A percentile compares a stretch with the other conserved stretches of the same genome.
phyloP scores from a whole-genome alignment of 2,797 vertebrate genomes.

The Girardinus metallicus region DNA sequence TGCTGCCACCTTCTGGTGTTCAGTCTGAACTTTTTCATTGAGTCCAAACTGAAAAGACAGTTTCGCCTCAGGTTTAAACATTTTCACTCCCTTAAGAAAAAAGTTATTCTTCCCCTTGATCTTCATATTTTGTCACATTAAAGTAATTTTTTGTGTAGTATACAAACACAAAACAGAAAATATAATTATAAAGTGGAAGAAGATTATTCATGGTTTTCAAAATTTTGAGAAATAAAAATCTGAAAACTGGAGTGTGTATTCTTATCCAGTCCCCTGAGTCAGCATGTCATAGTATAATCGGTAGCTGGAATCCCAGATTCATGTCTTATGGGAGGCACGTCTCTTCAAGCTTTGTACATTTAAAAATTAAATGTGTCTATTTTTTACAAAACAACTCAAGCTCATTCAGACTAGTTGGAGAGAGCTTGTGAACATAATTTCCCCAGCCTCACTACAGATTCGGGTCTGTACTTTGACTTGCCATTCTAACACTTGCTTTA shows the following conservation, averaged over 20 bases:
- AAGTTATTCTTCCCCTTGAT: too few relatives aligned
- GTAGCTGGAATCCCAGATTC: not conserved
- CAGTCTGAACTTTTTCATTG: not conserved
- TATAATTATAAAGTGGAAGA: not conserved
- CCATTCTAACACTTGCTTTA: not conserved
- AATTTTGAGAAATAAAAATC: not conserved
- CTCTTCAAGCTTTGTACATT: not conserved
- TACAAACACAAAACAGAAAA: not conserved
- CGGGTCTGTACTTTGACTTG: not conserved
- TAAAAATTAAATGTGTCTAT: not conserved
- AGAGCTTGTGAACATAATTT: not conserved
- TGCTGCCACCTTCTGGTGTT: constrained; percentile 55
- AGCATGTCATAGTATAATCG: not conserved
- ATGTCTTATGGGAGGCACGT: not conserved
- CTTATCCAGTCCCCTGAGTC: not conserved
- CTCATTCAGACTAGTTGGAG: not conserved
- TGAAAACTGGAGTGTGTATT: not conserved
- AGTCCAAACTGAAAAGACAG: not conserved
- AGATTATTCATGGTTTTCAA: not conserved
- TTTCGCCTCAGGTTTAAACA: not conserved
- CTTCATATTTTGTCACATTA: not conserved
- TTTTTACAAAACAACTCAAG: not conserved
- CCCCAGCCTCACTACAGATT: not conserved
- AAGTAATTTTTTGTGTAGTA: not conserved
- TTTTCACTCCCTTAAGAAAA: not conserved